Base-by-base conservation (phyloP, 2,113 vertebrate genomes). In the Danio rerio region DNA sequence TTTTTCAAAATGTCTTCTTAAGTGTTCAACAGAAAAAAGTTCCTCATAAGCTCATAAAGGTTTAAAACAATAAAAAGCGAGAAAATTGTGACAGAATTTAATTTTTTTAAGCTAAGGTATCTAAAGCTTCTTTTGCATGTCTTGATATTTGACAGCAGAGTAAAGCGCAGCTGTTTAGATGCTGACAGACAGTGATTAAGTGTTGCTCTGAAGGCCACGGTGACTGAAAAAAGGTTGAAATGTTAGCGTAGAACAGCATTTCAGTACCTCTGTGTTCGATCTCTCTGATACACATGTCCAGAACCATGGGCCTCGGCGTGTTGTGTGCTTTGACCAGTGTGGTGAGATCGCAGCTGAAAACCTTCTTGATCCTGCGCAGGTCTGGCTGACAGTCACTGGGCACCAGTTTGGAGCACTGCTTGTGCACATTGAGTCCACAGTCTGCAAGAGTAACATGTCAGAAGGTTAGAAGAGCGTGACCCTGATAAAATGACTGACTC, bases 341-440 rank as follows among this genome's bases (percentile, higher is more conserved):
- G 49, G 98, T 99, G 85, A 99, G 96, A 84, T 99, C 98, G 50
- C 98, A 99, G 89, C 97, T 97, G 87, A 96, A 99, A 77, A 99
- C 97, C 88, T 98, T 94, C 89, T 98, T 99, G 91, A 99, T 98
- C 89, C 96, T 94, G 90, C 96, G 97, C 84, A 98, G 96, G 89
- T 99, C 97, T 0, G 98, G 98, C 83, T 98, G 97, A 90, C 98
- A 99, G 94, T 99, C 97, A 0, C 96, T 98, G 86, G 98, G 97
- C 76, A 98, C 96, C 1, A 97, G 95, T 86, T 98, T 98, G 88
- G 97, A 98, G 88, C 98, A 99, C 90, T 99, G 98, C 88, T 99
- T 99, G 91, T 99, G 98, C 18, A 99, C 97, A 7, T 98, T 99
- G 89, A 99, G 84, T 7, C 98, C 98, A 2, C 98, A 99, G 86